These are phyloP conservation scores for Myocastor coypus DNA, from an alignment of 2,113 vertebrate genomes.

Conservation along the genomic window DNA sequence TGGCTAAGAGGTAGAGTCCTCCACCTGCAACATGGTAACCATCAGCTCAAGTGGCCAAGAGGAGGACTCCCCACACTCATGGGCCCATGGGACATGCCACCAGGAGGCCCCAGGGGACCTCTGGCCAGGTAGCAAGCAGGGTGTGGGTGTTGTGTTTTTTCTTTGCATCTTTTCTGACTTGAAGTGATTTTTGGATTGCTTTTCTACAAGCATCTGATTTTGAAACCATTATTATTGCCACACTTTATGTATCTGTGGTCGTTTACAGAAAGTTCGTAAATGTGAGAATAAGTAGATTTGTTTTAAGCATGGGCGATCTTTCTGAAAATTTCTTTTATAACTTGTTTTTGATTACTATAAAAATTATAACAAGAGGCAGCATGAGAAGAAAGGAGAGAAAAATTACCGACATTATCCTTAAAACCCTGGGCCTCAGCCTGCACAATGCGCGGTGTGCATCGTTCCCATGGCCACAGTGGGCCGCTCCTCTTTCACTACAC, in stretches of 20 bases:
- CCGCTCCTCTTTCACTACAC: neutral
- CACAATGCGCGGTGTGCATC: neutral
- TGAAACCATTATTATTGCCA: neutral
- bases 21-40: neutral
- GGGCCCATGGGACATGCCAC: neutral
- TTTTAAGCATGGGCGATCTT: neutral
- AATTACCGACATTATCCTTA: neutral
- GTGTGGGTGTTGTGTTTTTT: too few relatives aligned
- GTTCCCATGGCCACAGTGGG: neutral
- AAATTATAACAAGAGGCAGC: neutral
- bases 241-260: rapidly evolving
- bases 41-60: neutral
- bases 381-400: neutral
- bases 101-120: too few relatives aligned
- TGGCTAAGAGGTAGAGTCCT: rapidly evolving
- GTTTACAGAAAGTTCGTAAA: neutral
- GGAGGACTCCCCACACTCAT: neutral
- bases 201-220: neutral
- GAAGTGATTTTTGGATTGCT: neutral
- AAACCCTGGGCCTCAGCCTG: neutral
- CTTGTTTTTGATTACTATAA: neutral
- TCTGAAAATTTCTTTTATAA: conserved; percentile 34
- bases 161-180: neutral
- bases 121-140: neutral
- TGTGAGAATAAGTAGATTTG: neutral